Evolutionary conservation across 1,140 invertebrate genomes (phyloP), one percentile per base, ranked within the genome.

Genomic region (Trichogramma pretiosum): DNA sequence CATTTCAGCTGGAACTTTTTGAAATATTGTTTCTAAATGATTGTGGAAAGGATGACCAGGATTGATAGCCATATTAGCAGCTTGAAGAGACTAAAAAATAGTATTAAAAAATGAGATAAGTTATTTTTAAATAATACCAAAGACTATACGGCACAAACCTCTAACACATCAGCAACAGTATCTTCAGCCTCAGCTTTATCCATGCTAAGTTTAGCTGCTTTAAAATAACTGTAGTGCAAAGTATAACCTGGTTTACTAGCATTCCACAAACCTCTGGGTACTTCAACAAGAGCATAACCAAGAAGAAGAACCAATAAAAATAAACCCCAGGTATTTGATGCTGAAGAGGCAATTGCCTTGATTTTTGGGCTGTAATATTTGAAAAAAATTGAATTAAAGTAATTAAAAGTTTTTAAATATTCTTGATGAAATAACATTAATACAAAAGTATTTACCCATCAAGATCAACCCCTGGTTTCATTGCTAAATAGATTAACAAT

Each of bases 321-420:
- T 24, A 99, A 73, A 46, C 97, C 97, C 96, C 97, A 99, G 0
- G 97, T 99, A 61, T 99, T 99, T 59, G 93, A 96, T 9, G 96
- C 94, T 13, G 94, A 94, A n/a, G 96, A 93, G 35, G 94, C 91
- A 53, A 99, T 94, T 0, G 93, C 87, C 76, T 97, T 98, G 11
- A 74, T 68, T 96, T 92, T 50, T 85, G 81, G 56, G 82, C 88
- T 64, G 37, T n/a, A 63, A 62, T 42, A 48, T 24, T n/a, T n/a
- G n/a, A 30, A 49, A 47, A 26, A 22, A 46, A 19, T 23, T 22
- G 23, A 34, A 2, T 13, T 9, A 17, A 22, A 5, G 3, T 24
- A 10, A 34, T 36, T 23, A 28, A 36, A 36, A 34, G 16, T 35
- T 22, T 17, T 23, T 8, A n/a, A 11, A 50, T 9, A 35, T 40